Base-by-base conservation (phyloP, 2,797 vertebrate species). In the Sebastes aleutianus region DNA sequence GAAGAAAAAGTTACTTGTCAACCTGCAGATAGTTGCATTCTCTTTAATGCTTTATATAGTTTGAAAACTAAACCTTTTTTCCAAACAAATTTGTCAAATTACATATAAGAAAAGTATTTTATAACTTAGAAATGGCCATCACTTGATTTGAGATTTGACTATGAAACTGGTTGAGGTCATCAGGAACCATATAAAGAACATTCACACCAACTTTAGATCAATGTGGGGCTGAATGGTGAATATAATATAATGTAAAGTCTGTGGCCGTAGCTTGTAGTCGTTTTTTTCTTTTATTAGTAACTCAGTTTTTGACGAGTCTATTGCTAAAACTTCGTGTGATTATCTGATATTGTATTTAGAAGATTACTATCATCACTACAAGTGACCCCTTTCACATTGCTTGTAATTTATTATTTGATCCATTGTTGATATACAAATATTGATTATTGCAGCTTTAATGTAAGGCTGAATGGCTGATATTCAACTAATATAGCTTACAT, bases 381-480 rank as follows among this genome's bases (percentile, higher is more conserved):
- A 72, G 29, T 29, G 39, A 43, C 11, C n/a, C 5, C 7, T 14
- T 68, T 67, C 8, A 29, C 3, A 22, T 67, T 5, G 27, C 4
- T 5, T 10, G 31, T 43, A 20, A 16, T 26, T 22, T 39, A 27
- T 70, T 34, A 32, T 69, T 34, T 70, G 3, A 63, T 24, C 13
- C 7, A 8, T 32, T 61, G 10, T 24, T 20, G 14, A 67, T 50
- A 26, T 26, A 24, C 5, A 74, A 63, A 50, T 39, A 77, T 50
- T 63, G 31, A 72, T 70, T 64, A 72, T 7, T 8, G 2, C 77
- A 78, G 53, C 61, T 53, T 75, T 39, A 53, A 70, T 70, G 14
- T 20, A 10, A 61, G 29, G 13, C 29, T 32, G 14, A 58, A 27
- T 70, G 20, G 6, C 6, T 54, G 8, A 70, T 66, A 31, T 36